phyloP scores from a whole-genome alignment of 2,797 vertebrate genomes.

The Cyprinodon diabolis region DNA sequence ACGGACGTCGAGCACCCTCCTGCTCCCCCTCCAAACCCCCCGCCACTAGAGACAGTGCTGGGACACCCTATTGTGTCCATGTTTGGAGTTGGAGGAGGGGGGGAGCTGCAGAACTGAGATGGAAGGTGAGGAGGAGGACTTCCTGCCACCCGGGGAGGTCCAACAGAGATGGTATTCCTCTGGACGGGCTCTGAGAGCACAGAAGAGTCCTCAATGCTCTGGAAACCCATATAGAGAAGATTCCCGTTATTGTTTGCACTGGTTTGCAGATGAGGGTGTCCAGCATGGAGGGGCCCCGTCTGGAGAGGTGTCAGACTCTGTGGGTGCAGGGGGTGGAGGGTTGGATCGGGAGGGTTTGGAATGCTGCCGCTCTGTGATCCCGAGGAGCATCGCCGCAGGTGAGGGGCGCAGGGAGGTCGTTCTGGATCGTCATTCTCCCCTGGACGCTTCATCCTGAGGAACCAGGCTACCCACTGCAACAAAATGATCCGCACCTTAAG shows the following conservation, averaged over 20 bases:
- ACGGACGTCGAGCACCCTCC: slow-evolving; percentile 69
- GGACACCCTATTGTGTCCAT: slow-evolving; percentile 77
- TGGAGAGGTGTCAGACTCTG: slow-evolving; percentile 77
- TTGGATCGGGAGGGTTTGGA: slow-evolving; percentile 67
- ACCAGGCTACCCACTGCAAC: slow-evolving; percentile 86
- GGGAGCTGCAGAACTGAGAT: slow-evolving; percentile 79
- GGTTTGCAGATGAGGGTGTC: slow-evolving; percentile 71
- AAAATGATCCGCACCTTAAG: slow-evolving; percentile 79
- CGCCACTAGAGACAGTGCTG: slow-evolving; percentile 78
- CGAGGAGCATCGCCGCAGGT: slow-evolving; percentile 83
- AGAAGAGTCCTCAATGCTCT: slow-evolving; percentile 80
- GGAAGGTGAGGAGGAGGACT: slow-evolving; percentile 79
- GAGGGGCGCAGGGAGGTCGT: slow-evolving; percentile 80
- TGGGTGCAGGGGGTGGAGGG: slow-evolving; percentile 77
- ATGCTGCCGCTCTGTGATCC: slow-evolving; percentile 81
- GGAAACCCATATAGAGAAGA: slow-evolving; percentile 82
- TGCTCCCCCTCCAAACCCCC: slow-evolving; percentile 65
- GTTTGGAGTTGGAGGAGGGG: slow-evolving; percentile 69
- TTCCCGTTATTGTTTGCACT: slow-evolving; percentile 81
- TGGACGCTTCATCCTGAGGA: slow-evolving; percentile 84
- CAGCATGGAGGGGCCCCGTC: slow-evolving; percentile 55
- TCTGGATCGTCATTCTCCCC: slow-evolving; percentile 78
- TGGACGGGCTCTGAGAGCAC: slow-evolving; percentile 68
- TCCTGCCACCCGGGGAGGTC: slow-evolving; percentile 56
- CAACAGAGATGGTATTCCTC: slow-evolving; percentile 67